Conservation (phyloP, 2,113 vertebrate species). For the Ginglymostoma cirratum region DNA sequence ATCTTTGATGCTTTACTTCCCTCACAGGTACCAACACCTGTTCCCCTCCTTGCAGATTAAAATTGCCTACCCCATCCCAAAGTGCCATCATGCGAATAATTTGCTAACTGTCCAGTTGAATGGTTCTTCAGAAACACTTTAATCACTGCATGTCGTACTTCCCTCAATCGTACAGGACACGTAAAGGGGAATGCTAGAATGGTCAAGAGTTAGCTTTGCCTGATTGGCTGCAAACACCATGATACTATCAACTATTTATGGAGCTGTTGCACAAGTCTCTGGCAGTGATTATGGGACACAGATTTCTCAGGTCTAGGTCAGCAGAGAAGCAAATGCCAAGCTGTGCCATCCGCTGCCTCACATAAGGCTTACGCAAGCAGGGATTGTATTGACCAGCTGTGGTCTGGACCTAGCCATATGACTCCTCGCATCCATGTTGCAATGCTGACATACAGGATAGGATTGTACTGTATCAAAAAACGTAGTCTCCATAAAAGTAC, state of each 20-base stretch:
- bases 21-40: not conserved
- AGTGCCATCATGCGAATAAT: not conserved
- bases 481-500: not conserved
- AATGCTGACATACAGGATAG: not conserved
- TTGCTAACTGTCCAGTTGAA: not conserved
- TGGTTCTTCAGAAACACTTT: not conserved
- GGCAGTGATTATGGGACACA: not conserved
- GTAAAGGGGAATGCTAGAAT: not conserved
- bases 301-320: not conserved
- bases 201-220: not conserved
- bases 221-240: not conserved
- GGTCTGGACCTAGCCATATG: not conserved
- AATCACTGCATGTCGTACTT: not conserved
- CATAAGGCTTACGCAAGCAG: not conserved
- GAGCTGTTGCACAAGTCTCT: not conserved
- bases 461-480: not conserved
- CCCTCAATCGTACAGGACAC: not conserved
- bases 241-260: not conserved
- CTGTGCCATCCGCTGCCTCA: not conserved
- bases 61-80: not conserved
- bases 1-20: not conserved
- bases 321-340: not conserved
- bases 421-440: not conserved
- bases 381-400: not conserved
- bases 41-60: not conserved